Evolutionary conservation across 2,888 invertebrate genomes (phyloP).

Genomic region (Aethes cnicana): DNA sequence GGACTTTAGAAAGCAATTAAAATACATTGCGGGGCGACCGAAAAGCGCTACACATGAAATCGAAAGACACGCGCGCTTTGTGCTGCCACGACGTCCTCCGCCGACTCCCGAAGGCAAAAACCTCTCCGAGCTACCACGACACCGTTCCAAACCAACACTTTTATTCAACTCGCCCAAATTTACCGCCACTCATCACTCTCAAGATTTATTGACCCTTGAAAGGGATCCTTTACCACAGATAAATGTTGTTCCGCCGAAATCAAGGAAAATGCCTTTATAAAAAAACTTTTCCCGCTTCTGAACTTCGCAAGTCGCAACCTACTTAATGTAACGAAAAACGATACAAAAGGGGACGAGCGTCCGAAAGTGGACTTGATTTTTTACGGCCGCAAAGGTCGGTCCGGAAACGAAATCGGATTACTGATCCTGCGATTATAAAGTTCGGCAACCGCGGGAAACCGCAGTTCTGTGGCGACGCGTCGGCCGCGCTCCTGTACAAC

Average conservation of each 20-base stretch:
- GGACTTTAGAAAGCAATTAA: slow-evolving; percentile 80
- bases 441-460: slow-evolving; percentile 57
- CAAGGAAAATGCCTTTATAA: slow-evolving; percentile 46
- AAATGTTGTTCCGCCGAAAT: slow-evolving; percentile 46
- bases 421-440: slow-evolving; percentile 68
- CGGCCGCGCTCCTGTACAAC: slow-evolving; percentile 19
- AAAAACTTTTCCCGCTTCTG: slow-evolving; percentile 40
- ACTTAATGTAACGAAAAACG: slow-evolving; percentile 49
- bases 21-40: slow-evolving; percentile 63
- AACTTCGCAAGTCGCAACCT: slow-evolving; percentile 43
- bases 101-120: slow-evolving; percentile 24
- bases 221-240: slow-evolving; percentile 34
- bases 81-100: slow-evolving; percentile 32
- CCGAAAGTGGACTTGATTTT: slow-evolving; percentile 62
- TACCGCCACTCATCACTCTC: slow-evolving; percentile 17
- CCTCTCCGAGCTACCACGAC: slow-evolving; percentile 6
- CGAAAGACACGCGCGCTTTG: slow-evolving; percentile 53
- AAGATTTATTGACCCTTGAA: slow-evolving; percentile 26
- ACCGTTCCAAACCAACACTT: slow-evolving; percentile 1
- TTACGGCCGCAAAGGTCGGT: slow-evolving; percentile 66
- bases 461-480: slow-evolving; percentile 44
- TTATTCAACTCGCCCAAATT: slow-evolving; percentile 15
- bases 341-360: slow-evolving; percentile 52
- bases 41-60: slow-evolving; percentile 69
- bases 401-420: slow-evolving; percentile 75